A percentile compares a stretch with the other conserved stretches of the same genome.
Evolutionary conservation across 2,888 invertebrate genomes (phyloP).

Genomic region (Proisotoma minuta): DNA sequence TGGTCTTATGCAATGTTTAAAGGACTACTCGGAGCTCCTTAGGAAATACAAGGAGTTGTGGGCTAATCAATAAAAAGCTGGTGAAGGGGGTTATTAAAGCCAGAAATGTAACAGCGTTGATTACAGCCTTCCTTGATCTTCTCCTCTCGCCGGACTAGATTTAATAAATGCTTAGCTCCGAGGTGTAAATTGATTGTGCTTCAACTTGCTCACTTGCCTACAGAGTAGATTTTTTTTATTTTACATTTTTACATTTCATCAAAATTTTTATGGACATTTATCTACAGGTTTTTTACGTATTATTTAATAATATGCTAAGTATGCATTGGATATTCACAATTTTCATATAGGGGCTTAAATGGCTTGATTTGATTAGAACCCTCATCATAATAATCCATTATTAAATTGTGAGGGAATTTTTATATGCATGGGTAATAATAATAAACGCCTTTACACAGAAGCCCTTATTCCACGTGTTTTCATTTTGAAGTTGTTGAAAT

Average conservation of each 20-base stretch:
- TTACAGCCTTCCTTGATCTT: slow-evolving; percentile 10
- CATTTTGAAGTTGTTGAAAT: too few relatives aligned
- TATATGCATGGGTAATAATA: too few relatives aligned
- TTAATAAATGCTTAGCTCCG: slow-evolving; percentile 13
- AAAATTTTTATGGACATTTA: slow-evolving; percentile 10
- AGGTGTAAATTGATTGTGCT: slow-evolving; percentile 39
- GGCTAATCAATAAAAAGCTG: slow-evolving; percentile 8
- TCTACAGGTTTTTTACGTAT: background rate
- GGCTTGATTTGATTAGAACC: slow-evolving; percentile 9
- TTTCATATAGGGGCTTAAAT: background rate
- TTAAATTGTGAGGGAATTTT: too few relatives aligned
- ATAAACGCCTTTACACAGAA: too few relatives aligned
- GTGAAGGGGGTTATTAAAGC: slow-evolving; percentile 6
- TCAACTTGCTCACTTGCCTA: slow-evolving; percentile 18
- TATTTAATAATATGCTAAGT: slow-evolving; percentile 13
- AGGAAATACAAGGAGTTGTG: too few relatives aligned
- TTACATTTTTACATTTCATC: slow-evolving; percentile 31
- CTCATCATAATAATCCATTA: slow-evolving; percentile 6
- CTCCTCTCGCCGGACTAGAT: slow-evolving; percentile 16
- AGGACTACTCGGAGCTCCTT: too few relatives aligned
- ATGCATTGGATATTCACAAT: slow-evolving; percentile 7
- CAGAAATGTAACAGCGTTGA: slow-evolving; percentile 15
- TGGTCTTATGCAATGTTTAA: too few relatives aligned
- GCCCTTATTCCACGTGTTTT: too few relatives aligned
- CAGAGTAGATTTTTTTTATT: slow-evolving; percentile 11